Evolutionary conservation across 2,888 invertebrate species (phyloP).

Genomic region (Dolichomitus sp.): DNA sequence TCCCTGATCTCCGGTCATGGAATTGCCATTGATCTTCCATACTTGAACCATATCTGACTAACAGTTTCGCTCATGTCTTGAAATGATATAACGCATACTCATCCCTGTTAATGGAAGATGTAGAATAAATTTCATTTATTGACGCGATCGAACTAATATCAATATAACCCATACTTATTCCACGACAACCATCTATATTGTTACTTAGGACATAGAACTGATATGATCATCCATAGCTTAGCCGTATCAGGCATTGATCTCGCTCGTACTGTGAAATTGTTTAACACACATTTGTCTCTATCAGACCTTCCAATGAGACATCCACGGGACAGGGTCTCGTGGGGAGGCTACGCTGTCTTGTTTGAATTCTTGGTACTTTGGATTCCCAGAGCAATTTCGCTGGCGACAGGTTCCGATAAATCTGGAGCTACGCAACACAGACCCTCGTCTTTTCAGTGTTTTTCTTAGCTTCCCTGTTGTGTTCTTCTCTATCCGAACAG

Average conservation of each 20-base stretch:
- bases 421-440: conserved; percentile 5
- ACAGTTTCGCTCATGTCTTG: too few species aligned
- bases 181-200: background rate
- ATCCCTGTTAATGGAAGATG: background rate
- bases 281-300: conserved; percentile 14
- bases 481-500: conserved; percentile 26
- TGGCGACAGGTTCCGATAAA: conserved; percentile 34
- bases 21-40: too few species aligned
- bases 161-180: background rate
- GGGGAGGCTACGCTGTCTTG: background rate
- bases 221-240: background rate
- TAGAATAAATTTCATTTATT: background rate
- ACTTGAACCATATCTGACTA: too few species aligned
- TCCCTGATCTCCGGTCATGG: too few species aligned
- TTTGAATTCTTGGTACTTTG: background rate
- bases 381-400: conserved; percentile 25
- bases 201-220: background rate
- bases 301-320: conserved; percentile 8
- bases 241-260: background rate
- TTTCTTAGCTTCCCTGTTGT: conserved; percentile 40
- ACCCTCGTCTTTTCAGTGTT: conserved; percentile 31
- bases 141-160: background rate
- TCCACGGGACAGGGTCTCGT: background rate
- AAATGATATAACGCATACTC: too few species aligned
- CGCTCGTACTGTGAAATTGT: background rate